These are phyloP conservation scores for Camponotus pennsylvanicus DNA, from an alignment of 1,140 invertebrate genomes.

Conservation along the genomic window DNA sequence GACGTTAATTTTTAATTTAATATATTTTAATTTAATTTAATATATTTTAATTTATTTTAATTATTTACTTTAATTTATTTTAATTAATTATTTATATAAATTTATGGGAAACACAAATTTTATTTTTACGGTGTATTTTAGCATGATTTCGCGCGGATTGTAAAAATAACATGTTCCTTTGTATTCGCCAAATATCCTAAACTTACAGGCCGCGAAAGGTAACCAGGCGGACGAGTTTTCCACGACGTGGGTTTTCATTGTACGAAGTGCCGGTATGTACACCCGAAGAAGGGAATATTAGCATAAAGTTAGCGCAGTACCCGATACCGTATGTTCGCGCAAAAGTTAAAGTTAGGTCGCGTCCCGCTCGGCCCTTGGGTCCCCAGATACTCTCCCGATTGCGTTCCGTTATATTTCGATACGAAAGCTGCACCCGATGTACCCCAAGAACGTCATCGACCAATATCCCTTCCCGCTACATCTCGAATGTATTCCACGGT, in stretches of 20 bases:
- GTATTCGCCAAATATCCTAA: neutral
- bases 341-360: slow-evolving; percentile 76
- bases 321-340: slow-evolving; percentile 64
- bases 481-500: neutral
- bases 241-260: slow-evolving; percentile 17
- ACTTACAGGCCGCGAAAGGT: slow-evolving; percentile 18
- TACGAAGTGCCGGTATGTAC: slow-evolving; percentile 35
- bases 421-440: slow-evolving; percentile 39
- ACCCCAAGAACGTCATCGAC: slow-evolving; percentile 62
- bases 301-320: slow-evolving; percentile 72
- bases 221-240: neutral
- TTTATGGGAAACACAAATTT: no score
- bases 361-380: slow-evolving; percentile 69
- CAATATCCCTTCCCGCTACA: slow-evolving; percentile 48
- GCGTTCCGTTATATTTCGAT: slow-evolving; percentile 73
- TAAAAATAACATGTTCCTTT: neutral
- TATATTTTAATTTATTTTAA: no score
- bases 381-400: slow-evolving; percentile 64
- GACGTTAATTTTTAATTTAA: neutral
- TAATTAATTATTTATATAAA: no score
- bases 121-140: no score
- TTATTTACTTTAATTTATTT: no score
- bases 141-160: no score
- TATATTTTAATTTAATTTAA: neutral
- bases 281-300: slow-evolving; percentile 72